These are phyloP conservation scores for Eucriotettix oculatus DNA, from an alignment of 2,888 invertebrate species.

Conservation along the genomic window DNA sequence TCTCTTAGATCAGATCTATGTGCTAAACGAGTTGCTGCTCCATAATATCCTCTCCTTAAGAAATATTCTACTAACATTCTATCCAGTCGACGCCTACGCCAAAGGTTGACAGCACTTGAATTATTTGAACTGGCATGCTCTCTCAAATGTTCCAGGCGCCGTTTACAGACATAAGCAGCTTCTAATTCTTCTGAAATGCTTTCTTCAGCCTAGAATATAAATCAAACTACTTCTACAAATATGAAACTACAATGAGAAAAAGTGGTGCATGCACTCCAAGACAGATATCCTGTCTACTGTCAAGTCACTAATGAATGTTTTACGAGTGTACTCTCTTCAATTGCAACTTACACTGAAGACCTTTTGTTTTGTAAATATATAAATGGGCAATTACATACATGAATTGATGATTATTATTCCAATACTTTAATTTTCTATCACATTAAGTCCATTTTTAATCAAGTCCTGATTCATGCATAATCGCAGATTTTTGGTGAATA, in stretches of 20 bases:
- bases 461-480: too few species aligned
- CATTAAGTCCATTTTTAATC: too few species aligned
- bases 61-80: slow-evolving; percentile 95
- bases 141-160: slow-evolving; percentile 82
- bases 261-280: background rate
- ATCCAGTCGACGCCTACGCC: slow-evolving; percentile 77
- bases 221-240: background rate
- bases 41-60: slow-evolving; percentile 86
- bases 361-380: too few species aligned
- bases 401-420: too few species aligned
- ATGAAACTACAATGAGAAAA: background rate
- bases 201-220: slow-evolving; percentile 54
- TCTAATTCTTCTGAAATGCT: slow-evolving; percentile 82
- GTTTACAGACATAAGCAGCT: slow-evolving; percentile 79
- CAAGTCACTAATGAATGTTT: background rate
- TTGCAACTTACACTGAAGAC: too few species aligned
- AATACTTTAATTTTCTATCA: too few species aligned
- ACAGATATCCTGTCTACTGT: background rate
- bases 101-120: slow-evolving; percentile 43
- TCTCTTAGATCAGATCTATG: slow-evolving; percentile 65
- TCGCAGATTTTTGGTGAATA: too few species aligned
- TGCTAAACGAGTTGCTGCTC: slow-evolving; percentile 77
- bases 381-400: too few species aligned
- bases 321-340: background rate
- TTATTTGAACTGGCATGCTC: slow-evolving; percentile 40